Conservation (phyloP, 2,797 vertebrate species). For the Microhierax caerulescens region DNA sequence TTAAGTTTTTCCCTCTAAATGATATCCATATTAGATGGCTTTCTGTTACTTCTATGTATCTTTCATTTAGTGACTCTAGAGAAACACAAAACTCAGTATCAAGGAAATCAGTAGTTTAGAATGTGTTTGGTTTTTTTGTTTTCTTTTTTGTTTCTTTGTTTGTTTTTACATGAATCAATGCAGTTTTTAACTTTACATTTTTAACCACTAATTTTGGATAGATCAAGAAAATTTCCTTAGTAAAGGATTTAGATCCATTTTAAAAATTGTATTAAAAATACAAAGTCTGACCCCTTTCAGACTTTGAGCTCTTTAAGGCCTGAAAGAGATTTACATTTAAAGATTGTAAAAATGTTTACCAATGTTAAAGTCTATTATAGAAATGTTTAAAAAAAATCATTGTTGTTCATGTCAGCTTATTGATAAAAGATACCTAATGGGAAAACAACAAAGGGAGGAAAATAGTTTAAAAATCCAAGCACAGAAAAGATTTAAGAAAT, state of each 20-base stretch:
- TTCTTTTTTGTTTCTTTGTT: too few relatives aligned
- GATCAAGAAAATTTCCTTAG: neutral
- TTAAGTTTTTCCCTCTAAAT: neutral
- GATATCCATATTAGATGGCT: neutral
- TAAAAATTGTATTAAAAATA: neutral
- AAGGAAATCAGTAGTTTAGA: neutral
- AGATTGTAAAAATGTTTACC: neutral
- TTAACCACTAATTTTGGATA: neutral
- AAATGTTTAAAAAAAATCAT: neutral
- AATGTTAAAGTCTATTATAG: neutral
- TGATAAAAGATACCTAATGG: neutral
- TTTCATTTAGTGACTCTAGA: neutral
- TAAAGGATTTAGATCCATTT: neutral
- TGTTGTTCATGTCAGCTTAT: neutral
- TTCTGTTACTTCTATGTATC: neutral
- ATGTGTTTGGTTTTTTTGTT: too few relatives aligned
- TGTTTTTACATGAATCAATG: neutral
- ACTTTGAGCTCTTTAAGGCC: fast-evolving
- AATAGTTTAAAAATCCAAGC: neutral
- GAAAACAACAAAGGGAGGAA: neutral
- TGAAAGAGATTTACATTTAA: neutral
- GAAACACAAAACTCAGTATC: neutral
- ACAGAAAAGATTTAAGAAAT: neutral
- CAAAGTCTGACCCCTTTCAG: neutral
- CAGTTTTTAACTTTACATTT: neutral